These are phyloP conservation scores for Emys orbicularis DNA, from an alignment of 2,797 vertebrate genomes.

Conservation along the genomic window DNA sequence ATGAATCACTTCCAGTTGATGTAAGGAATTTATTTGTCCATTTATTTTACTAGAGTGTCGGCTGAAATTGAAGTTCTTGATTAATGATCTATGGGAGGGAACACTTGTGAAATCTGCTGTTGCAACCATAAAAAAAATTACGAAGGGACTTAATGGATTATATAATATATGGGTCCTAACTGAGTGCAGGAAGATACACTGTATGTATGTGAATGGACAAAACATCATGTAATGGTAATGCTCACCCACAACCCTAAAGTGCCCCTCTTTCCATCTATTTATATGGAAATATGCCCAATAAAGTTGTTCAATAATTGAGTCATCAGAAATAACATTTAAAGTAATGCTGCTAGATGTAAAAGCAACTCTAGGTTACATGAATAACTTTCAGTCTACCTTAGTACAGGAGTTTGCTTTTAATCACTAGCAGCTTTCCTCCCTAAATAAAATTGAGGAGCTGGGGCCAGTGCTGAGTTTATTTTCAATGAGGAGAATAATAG, in stretches of 20 bases:
- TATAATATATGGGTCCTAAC: background rate
- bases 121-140: conserved; percentile 22
- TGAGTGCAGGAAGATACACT: background rate
- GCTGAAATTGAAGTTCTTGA: conserved; percentile 61
- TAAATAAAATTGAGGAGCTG: fast-evolving
- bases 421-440: background rate
- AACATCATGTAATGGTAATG: fast-evolving
- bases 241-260: background rate
- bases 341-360: fast-evolving
- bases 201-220: fast-evolving
- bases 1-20: conserved; percentile 72
- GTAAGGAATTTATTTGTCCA: conserved; percentile 68
- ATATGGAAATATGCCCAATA: fast-evolving
- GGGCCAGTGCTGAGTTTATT: fast-evolving
- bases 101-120: background rate
- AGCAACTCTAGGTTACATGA: fast-evolving
- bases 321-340: background rate
- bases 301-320: fast-evolving
- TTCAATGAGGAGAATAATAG: fast-evolving
- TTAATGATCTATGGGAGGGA: conserved; percentile 52
- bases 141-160: background rate
- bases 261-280: fast-evolving
- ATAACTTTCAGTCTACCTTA: background rate
- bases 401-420: fast-evolving
- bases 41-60: conserved; percentile 55